phyloP scores from a whole-genome alignment of 2,888 invertebrate species.

The Coremacera marginata region DNA sequence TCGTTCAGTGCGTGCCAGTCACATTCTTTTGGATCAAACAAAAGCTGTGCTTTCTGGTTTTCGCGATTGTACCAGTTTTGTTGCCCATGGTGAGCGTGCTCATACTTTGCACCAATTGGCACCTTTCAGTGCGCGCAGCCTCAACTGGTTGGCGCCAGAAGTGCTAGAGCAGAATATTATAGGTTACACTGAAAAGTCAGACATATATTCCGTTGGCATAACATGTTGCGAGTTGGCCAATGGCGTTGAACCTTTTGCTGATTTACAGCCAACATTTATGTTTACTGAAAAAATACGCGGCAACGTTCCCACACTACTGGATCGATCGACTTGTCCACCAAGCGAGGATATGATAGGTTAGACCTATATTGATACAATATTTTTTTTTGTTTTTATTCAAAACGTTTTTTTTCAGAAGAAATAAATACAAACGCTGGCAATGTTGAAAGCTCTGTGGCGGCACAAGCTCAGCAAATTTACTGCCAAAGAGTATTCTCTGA shows the following conservation, averaged over 20 bases:
- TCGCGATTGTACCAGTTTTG: slow-evolving; percentile 81
- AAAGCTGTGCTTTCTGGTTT: slow-evolving; percentile 83
- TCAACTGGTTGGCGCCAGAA: slow-evolving; percentile 95
- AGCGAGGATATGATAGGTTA: slow-evolving; percentile 67
- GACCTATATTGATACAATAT: slow-evolving; percentile 20
- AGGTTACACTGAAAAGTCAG: slow-evolving; percentile 91
- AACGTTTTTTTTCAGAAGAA: slow-evolving; percentile 46
- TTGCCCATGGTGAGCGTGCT: slow-evolving; percentile 79
- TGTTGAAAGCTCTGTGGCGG: slow-evolving; percentile 50
- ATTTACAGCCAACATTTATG: slow-evolving; percentile 90
- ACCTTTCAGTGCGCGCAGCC: slow-evolving; percentile 72
- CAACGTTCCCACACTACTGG: slow-evolving; percentile 80
- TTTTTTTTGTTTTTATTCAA: not conserved
- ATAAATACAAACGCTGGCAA: slow-evolving; percentile 52
- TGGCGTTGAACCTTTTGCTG: slow-evolving; percentile 88
- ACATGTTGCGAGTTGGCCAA: slow-evolving; percentile 83
- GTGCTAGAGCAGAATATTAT: slow-evolving; percentile 87
- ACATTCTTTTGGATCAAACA: slow-evolving; percentile 81
- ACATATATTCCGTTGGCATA: slow-evolving; percentile 92
- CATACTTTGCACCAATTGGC: slow-evolving; percentile 82
- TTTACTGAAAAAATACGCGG: slow-evolving; percentile 88
- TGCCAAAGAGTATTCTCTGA: slow-evolving; percentile 78
- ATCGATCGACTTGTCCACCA: slow-evolving; percentile 77
- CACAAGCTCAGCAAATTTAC: slow-evolving; percentile 70
- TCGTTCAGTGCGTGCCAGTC: slow-evolving; percentile 86